Evolutionary conservation across 64 coral and sea anemone genomes (phyloP), one percentile per base, ranked within the genome.

Genomic region (Trachythela sp.): DNA sequence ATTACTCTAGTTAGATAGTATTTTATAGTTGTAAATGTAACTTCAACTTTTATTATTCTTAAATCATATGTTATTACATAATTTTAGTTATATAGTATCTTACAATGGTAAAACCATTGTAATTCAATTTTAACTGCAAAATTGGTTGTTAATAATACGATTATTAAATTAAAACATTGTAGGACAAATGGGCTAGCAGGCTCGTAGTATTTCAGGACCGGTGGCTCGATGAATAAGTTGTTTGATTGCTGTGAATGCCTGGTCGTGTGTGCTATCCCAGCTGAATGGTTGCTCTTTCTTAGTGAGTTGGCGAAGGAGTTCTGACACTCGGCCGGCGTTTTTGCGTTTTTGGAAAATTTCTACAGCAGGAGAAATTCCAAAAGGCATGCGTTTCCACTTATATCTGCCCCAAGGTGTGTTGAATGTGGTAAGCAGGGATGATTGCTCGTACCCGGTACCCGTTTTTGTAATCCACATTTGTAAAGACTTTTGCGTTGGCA

Each of bases 401-500:
- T 20, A 88, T 64, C 86, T 33, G 13, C 87, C 59, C 40, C 26
- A 88, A 2, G 89, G 48, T 2, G 90, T 91, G 30, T 70, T 86
- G 77, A 87, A 91, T 0, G 84, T 71, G 29, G 90, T 84, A 10
- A 88, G 60, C 49, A 15, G 60, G 38, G 87, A 88, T 2, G 56
- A 71, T 70, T 54, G 8, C 39, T 68, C 56, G 36, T 43, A 33
- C 29, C 87, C 87, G 71, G 40, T 71, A 88, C 20, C 58, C 87
- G 37, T 88, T 76, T 20, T 45, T 34, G 14, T 36, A 54, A 37
- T 76, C 90, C 58, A 86, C 26, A 13, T 18, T 86, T 22, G 83
- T 43, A 40, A 85, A 85, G 13, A 90, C 83, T 85, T 90, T 91
- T 8, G 90, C 83, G 31, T 86, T 48, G 29, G 7, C 39, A 11